Evolutionary conservation across 2,888 invertebrate genomes (phyloP).

Genomic region (Rutpela maculata): DNA sequence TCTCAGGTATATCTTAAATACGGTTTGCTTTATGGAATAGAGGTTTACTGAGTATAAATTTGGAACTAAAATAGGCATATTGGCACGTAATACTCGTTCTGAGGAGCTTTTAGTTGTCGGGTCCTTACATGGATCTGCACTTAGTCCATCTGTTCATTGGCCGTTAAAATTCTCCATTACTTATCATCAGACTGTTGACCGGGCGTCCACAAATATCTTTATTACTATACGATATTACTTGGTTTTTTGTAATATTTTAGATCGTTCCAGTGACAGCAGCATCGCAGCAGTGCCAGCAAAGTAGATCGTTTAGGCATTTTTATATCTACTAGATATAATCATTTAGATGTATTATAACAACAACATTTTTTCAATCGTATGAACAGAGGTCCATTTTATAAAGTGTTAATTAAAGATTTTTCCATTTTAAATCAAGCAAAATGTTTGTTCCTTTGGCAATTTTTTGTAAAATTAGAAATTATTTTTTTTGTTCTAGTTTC

Average conservation of each 20-base stretch:
- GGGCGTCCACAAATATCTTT: conserved; percentile 4
- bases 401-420: too few relatives aligned
- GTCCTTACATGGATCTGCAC: conserved; percentile 66
- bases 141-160: conserved; percentile 64
- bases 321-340: too few relatives aligned
- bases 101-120: conserved; percentile 58
- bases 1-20: background rate
- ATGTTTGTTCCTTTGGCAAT: too few relatives aligned
- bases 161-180: conserved; percentile 65
- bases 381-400: too few relatives aligned
- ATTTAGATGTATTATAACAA: too few relatives aligned
- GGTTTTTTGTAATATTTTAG: background rate
- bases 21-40: background rate
- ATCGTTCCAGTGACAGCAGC: background rate
- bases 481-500: too few relatives aligned
- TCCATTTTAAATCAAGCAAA: too few relatives aligned
- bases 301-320: background rate
- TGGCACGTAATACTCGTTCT: conserved; percentile 61
- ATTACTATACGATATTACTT: background rate
- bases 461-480: too few relatives aligned
- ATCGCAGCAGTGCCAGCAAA: background rate
- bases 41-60: conserved; percentile 28
- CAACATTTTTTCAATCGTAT: too few relatives aligned
- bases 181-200: conserved; percentile 48
- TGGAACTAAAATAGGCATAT: conserved; percentile 58